Conservation (phyloP, 2,888 invertebrate species). For the Petrolisthes cinctipes region DNA sequence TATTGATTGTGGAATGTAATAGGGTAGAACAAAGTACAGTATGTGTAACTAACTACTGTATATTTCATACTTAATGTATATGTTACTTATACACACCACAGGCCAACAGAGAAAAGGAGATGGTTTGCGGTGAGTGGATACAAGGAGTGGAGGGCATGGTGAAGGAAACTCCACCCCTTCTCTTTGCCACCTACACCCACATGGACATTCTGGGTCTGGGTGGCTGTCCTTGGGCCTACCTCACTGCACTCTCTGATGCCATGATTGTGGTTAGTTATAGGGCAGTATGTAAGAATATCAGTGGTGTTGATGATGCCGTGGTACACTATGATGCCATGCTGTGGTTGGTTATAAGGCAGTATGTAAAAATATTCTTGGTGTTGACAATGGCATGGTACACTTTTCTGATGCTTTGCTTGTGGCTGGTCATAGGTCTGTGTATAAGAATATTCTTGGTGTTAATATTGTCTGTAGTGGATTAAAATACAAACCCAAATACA, state of each 20-base stretch:
- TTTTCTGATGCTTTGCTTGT: background rate
- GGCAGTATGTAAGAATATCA: background rate
- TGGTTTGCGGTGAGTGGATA: background rate
- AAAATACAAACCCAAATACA: background rate
- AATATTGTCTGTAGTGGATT: background rate
- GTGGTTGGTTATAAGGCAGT: constrained; percentile 32
- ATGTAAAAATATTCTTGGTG: too few species aligned
- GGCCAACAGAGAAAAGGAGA: too few species aligned
- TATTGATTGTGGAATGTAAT: too few species aligned
- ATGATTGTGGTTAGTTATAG: constrained; percentile 42
- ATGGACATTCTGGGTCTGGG: constrained; percentile 57
- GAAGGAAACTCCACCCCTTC: constrained; percentile 38
- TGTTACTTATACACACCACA: too few species aligned
- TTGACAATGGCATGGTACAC: background rate
- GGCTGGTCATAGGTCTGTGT: background rate
- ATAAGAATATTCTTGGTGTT: background rate
- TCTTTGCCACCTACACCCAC: constrained; percentile 50
- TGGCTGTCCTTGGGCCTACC: constrained; percentile 55
- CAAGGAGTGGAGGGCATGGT: background rate
- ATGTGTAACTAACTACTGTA: too few species aligned
- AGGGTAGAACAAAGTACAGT: too few species aligned
- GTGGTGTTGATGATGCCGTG: background rate
- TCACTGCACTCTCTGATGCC: constrained; percentile 48
- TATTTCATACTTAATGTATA: too few species aligned
- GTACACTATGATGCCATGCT: constrained; percentile 25